A percentile compares a stretch with the other conserved stretches of the same genome.
Evolutionary conservation across 2,113 vertebrate genomes (phyloP).

Genomic region (Gyps fulvus): DNA sequence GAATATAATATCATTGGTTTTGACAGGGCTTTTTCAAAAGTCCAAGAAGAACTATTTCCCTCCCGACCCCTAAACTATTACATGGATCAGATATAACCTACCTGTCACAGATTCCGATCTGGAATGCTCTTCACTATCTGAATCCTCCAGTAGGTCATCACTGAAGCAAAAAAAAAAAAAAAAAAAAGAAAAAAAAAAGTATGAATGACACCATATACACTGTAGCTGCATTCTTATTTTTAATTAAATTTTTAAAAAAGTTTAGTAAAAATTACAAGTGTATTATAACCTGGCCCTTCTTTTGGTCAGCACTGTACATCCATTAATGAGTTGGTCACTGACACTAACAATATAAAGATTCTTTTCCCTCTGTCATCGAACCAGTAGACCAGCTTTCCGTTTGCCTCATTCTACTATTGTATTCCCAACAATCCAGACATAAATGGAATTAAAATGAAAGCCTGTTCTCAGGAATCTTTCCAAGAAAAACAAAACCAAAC

Average conservation of each 20-base stretch:
- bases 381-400: not conserved
- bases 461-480: not conserved
- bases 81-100: constrained; percentile 47
- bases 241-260: not conserved
- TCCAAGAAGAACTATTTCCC: not conserved
- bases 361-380: not conserved
- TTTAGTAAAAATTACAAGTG: not conserved
- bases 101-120: constrained; percentile 96
- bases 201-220: not conserved
- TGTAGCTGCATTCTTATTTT: not conserved
- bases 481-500: not conserved
- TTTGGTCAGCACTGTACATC: not conserved
- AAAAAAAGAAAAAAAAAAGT: rapidly evolving
- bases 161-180: constrained; percentile 58
- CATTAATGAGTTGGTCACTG: not conserved
- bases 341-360: not conserved
- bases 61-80: not conserved
- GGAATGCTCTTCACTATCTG: constrained; percentile 98
- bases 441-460: not conserved
- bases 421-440: not conserved
- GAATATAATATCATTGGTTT: not conserved
- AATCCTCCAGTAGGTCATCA: constrained; percentile 97
- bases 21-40: not conserved
- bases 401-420: not conserved
- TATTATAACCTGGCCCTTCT: not conserved